A percentile compares a stretch with the other conserved stretches of the same genome.
Conservation (phyloP, 2,888 invertebrate species). For the Trichogramma evanescens region DNA sequence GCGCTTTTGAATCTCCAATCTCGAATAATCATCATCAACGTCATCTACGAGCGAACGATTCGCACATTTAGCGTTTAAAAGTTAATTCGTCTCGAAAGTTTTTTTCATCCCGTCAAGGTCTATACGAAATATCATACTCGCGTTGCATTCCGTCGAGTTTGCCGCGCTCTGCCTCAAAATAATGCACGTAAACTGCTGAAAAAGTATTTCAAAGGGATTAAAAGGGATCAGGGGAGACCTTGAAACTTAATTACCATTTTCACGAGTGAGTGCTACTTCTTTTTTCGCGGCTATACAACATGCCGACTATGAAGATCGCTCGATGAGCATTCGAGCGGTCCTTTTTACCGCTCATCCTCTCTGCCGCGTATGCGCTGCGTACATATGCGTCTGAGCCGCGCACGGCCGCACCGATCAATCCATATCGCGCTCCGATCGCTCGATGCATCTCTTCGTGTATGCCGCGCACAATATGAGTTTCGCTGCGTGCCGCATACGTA, state of each 20-base stretch:
- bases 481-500: not conserved
- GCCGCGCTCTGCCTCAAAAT: not conserved
- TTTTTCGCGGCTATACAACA: conserved; percentile 3
- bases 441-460: conserved; percentile 34
- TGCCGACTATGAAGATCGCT: not conserved
- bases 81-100: too few relatives aligned
- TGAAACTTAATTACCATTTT: conserved; percentile 23
- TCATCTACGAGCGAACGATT: too few relatives aligned
- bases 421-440: conserved; percentile 36
- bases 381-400: too few relatives aligned
- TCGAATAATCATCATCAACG: too few relatives aligned
- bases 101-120: too few relatives aligned
- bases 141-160: too few relatives aligned
- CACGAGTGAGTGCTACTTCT: conserved; percentile 2
- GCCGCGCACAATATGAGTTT: not conserved
- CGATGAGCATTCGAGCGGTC: not conserved
- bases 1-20: too few relatives aligned
- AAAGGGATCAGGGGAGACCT: conserved; percentile 19
- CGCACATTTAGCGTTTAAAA: too few relatives aligned
- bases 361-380: too few relatives aligned
- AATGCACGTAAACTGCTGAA: conserved; percentile 12
- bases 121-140: too few relatives aligned
- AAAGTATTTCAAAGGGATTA: conserved; percentile 19
- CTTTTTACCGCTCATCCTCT: too few relatives aligned
- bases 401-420: conserved; percentile 31